These are phyloP conservation scores for Mallotus villosus DNA, from an alignment of 2,797 vertebrate genomes.

Conservation along the genomic window DNA sequence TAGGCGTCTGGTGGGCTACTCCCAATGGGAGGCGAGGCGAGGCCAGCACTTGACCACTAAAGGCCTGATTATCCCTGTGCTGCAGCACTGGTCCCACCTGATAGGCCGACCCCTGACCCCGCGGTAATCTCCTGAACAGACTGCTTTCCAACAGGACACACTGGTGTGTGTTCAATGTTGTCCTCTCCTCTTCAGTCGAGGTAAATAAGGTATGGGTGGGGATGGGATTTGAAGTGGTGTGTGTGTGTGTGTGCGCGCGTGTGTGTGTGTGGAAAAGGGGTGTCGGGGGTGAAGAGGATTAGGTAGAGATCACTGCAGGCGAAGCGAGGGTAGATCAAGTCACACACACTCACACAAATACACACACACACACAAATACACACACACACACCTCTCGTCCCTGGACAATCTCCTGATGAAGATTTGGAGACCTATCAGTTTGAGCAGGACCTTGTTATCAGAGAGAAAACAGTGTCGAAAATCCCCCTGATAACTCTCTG, in stretches of 20 bases:
- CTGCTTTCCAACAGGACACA: conserved; percentile 23
- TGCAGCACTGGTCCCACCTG: conserved; percentile 52
- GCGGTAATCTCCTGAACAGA: conserved; percentile 52
- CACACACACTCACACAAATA: not conserved
- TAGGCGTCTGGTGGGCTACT: conserved; percentile 59
- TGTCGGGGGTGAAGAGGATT: conserved; percentile 19
- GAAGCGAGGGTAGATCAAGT: conserved; percentile 49
- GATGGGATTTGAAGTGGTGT: not conserved
- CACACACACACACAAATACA: not conserved
- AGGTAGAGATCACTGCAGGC: conserved; percentile 20
- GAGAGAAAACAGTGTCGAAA: conserved; percentile 43
- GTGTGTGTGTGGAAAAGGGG: not conserved
- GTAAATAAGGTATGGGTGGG: not conserved
- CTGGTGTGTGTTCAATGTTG: conserved; percentile 13
- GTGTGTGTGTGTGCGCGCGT: not conserved
- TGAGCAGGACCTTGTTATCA: conserved; percentile 56
- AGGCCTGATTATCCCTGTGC: conserved; percentile 51
- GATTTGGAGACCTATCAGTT: conserved; percentile 50
- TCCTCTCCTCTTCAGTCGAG: conserved; percentile 14
- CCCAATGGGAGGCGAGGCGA: conserved; percentile 79
- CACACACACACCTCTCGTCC: conserved; percentile 10
- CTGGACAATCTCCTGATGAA: conserved; percentile 42
- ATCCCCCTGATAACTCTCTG: conserved; percentile 47
- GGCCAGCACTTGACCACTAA: conserved; percentile 75
- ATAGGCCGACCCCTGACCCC: conserved; percentile 56